Evolutionary conservation across 1,140 invertebrate species (phyloP), one percentile per base, ranked within the genome.

Genomic region (Drosophila rhopaloa): DNA sequence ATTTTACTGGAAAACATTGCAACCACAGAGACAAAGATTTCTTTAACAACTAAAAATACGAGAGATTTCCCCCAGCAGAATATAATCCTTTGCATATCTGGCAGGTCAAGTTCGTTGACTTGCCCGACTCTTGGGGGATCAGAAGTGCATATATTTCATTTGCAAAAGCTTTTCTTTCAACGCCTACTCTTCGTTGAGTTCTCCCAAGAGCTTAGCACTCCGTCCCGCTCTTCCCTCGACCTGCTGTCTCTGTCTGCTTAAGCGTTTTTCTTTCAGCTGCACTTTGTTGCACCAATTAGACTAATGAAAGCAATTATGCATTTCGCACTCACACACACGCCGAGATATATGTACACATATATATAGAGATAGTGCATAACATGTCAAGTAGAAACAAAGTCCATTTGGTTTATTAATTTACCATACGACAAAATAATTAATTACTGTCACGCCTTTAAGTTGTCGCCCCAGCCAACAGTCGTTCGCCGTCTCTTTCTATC

Each of bases 401-500:
- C 90, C 90, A 91, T 91, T 91, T 88, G 77, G 90, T 88, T 86
- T 91, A 91, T 91, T 91, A 91, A 91, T 91, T 91, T 91, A 91
- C 85, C 90, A 91, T 91, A 91, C 85, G 84, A 90, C 90, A 90
- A 90, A 90, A 90, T 91, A 91, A 91, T 91, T 91, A 91, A 91
- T 91, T 91, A 91, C 90, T 90, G 90, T 91, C 90, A 90, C 90
- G 90, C 90, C 90, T 91, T 88, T 82, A 88, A 89, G 84, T 89
- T 89, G 84, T 79, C 78, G 81, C 78, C 66, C 51, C 59, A 53
- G 40, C 43, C 53, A 48, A 35, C 43, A 41, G 38, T 29, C 41
- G 38, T 10, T 19, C 8, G 32, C 41, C 8, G 11, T 61, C 40
- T 38, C 46, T 43, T 24, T 29, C 61, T 44, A n/a, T 43, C 37